These are phyloP conservation scores for Drosophila austrosaltans DNA, from an alignment of 2,888 invertebrate genomes.

Conservation along the genomic window DNA sequence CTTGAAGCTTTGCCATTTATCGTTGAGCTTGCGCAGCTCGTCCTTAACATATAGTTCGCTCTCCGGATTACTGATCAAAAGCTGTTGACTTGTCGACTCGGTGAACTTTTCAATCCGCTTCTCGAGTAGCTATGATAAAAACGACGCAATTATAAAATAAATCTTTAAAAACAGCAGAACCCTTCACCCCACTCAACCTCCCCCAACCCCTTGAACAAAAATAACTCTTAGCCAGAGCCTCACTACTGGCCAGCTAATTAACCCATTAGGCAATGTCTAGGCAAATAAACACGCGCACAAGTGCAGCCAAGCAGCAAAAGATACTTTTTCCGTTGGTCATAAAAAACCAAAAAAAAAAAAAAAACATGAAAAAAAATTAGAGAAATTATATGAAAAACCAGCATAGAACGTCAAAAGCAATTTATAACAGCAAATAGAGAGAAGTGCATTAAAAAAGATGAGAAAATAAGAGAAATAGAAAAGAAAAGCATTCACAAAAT, in stretches of 20 bases:
- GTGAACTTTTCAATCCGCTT: slow-evolving; percentile 88
- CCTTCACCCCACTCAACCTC: not conserved
- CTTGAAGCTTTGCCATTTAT: slow-evolving; percentile 88
- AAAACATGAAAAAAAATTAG: not conserved
- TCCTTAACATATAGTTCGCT: slow-evolving; percentile 86
- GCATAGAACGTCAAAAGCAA: slow-evolving; percentile 69
- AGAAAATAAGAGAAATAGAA: slow-evolving; percentile 26
- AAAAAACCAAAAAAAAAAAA: not conserved
- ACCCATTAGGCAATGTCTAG: slow-evolving; percentile 69
- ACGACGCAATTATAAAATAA: slow-evolving; percentile 37
- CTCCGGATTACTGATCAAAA: slow-evolving; percentile 84
- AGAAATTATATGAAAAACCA: slow-evolving; percentile 1
- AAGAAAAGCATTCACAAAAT: slow-evolving; percentile 39
- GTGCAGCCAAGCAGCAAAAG: slow-evolving; percentile 51
- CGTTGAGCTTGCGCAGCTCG: slow-evolving; percentile 87
- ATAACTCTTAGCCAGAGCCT: slow-evolving; percentile 13
- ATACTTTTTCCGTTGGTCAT: slow-evolving; percentile 30
- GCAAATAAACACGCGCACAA: slow-evolving; percentile 49
- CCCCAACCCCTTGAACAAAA: slow-evolving; percentile 1
- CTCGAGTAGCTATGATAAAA: slow-evolving; percentile 86
- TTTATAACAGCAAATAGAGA: slow-evolving; percentile 72
- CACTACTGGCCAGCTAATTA: slow-evolving; percentile 51
- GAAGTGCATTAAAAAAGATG: slow-evolving; percentile 60
- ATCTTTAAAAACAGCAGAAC: slow-evolving; percentile 26
- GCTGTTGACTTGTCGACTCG: slow-evolving; percentile 87